A percentile compares a stretch with the other conserved stretches of the same genome.
These are phyloP conservation scores for Cyphomyrmex costatus DNA, from an alignment of 1,140 invertebrate species.

Conservation along the genomic window DNA sequence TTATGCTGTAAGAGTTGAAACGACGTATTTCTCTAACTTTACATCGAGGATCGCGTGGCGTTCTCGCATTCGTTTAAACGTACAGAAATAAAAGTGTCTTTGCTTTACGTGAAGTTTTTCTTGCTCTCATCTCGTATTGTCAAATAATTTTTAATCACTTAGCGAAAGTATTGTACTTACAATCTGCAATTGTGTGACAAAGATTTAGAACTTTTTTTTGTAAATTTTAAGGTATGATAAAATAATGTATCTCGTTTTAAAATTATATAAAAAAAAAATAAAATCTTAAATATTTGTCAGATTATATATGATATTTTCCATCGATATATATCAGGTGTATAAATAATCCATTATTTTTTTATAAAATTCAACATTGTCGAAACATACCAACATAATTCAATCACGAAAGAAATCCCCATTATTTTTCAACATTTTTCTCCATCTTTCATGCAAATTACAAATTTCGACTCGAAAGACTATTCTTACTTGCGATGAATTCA, in stretches of 20 bases:
- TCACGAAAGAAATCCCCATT: too few relatives aligned
- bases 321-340: not conserved
- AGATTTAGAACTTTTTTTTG: too few relatives aligned
- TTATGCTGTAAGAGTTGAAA: conserved; percentile 37
- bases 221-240: too few relatives aligned
- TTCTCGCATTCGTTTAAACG: conserved; percentile 11
- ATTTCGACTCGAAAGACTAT: too few relatives aligned
- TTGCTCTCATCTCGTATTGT: not conserved
- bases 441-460: too few relatives aligned
- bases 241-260: too few relatives aligned
- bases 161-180: not conserved
- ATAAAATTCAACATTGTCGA: too few relatives aligned
- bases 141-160: not conserved
- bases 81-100: conserved; percentile 22
- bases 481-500: too few relatives aligned
- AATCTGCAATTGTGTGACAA: too few relatives aligned
- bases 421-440: too few relatives aligned
- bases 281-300: not conserved
- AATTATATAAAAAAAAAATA: not conserved
- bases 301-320: not conserved
- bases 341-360: too few relatives aligned
- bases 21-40: conserved; percentile 46
- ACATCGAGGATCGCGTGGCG: conserved; percentile 6
- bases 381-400: too few relatives aligned
- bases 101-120: not conserved